Evolutionary conservation across 2,888 invertebrate genomes (phyloP).

Genomic region (Drosophila gaucha): DNA sequence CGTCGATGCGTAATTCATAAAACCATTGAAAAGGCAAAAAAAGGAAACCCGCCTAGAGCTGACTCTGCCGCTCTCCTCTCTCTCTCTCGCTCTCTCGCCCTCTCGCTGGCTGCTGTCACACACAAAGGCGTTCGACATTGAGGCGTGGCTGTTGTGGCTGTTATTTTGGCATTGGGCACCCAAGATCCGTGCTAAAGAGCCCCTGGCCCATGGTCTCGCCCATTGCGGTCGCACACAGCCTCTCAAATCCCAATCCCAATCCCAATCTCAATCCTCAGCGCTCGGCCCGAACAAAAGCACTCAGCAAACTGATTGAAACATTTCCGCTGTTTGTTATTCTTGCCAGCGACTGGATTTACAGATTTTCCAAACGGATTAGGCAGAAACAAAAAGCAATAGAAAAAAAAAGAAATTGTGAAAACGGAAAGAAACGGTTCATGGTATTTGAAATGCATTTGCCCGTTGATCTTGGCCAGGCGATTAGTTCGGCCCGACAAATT

Average conservation of each 20-base stretch:
- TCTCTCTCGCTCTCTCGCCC: constrained; percentile 9
- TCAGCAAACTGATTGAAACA: constrained; percentile 69
- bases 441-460: constrained; percentile 30
- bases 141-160: constrained; percentile 69
- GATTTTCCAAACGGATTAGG: constrained; percentile 76
- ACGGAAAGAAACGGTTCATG: constrained; percentile 20
- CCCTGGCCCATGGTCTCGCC: constrained; percentile 35
- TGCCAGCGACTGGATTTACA: constrained; percentile 65
- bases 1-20: constrained; percentile 80
- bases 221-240: constrained; percentile 34
- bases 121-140: constrained; percentile 33
- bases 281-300: constrained; percentile 66
- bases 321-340: constrained; percentile 72
- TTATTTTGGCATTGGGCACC: constrained; percentile 13
- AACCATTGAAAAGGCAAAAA: constrained; percentile 75
- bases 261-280: constrained; percentile 6
- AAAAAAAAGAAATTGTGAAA: constrained; percentile 1
- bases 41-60: constrained; percentile 10
- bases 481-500: constrained; percentile 29
- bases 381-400: background rate
- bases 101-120: constrained; percentile 20
- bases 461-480: constrained; percentile 47
- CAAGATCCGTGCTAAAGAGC: constrained; percentile 64
- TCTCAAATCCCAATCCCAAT: constrained; percentile 3
- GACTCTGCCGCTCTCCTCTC: constrained; percentile 5